phyloP scores from a whole-genome alignment of 53 echinoderm and acorn worm genomes.

The Luidia sarsii region DNA sequence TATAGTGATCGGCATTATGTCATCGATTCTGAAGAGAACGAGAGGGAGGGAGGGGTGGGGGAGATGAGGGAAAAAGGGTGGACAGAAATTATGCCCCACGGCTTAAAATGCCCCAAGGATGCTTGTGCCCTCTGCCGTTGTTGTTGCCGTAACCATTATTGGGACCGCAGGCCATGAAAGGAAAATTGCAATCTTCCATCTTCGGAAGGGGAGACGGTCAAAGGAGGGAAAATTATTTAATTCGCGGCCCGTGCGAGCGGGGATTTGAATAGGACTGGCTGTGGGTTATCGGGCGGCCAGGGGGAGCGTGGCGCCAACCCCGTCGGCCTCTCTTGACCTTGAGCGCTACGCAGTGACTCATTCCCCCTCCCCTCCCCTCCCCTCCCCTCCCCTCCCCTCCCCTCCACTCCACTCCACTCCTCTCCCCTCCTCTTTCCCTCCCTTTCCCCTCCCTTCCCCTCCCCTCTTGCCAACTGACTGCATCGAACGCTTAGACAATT shows the following conservation, averaged over 20 bases:
- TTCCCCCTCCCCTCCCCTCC: too few relatives aligned
- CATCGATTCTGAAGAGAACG: conserved; percentile 18
- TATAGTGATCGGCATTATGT: conserved; percentile 31
- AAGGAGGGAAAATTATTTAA: conserved; percentile 22
- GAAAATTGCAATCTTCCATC: conserved; percentile 33
- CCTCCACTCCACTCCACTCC: too few relatives aligned
- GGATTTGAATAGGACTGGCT: conserved; percentile 32
- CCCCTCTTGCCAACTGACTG: too few relatives aligned
- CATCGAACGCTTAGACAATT: too few relatives aligned
- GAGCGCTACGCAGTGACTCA: conserved; percentile 20
- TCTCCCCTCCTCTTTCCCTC: too few relatives aligned
- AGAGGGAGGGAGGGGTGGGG: neutral
- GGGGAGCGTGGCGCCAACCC: conserved; percentile 34
- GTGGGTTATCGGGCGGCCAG: conserved; percentile 6
- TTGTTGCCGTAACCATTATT: conserved; percentile 19
- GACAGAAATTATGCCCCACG: conserved; percentile 16
- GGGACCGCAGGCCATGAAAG: conserved; percentile 36
- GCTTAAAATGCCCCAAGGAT: conserved; percentile 41
- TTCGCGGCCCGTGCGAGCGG: conserved; percentile 7
- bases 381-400: too few relatives aligned
- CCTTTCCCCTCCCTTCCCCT: too few relatives aligned
- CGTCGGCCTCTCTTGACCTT: conserved; percentile 32
- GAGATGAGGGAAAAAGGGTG: neutral
- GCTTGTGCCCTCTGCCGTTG: conserved; percentile 9
- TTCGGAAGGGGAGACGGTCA: conserved; percentile 9